A percentile compares a stretch with the other conserved stretches of the same genome.
phyloP scores from a whole-genome alignment of 2,888 invertebrate species.

The Leucophenga montana region DNA sequence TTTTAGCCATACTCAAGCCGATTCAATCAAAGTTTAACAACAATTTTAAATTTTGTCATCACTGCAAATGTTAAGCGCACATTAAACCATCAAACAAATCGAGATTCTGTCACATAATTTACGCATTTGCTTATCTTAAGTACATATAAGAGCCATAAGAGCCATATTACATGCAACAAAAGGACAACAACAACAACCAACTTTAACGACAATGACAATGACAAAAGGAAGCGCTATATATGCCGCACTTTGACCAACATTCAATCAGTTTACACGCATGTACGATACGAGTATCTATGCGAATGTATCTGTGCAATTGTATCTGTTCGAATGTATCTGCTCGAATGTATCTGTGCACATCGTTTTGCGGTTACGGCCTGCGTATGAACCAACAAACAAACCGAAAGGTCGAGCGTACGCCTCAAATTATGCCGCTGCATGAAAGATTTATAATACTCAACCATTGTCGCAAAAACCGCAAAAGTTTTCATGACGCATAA shows the following conservation, averaged over 20 bases:
- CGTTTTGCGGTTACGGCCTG: background rate
- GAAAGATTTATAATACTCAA: background rate
- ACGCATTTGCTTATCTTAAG: conserved; percentile 15
- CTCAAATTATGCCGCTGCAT: conserved; percentile 13
- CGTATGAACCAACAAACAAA: background rate
- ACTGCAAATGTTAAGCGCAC: too few species aligned
- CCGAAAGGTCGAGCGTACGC: background rate
- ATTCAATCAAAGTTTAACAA: too few species aligned
- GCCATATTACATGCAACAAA: background rate
- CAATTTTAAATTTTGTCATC: too few species aligned
- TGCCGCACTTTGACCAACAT: conserved; percentile 19
- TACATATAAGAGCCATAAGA: background rate
- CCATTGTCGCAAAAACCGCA: conserved; percentile 45
- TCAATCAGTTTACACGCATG: conserved; percentile 1
- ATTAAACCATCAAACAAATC: too few species aligned
- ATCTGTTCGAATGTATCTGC: too few species aligned
- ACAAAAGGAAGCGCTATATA: background rate
- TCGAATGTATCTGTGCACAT: background rate
- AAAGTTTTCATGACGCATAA: conserved; percentile 56
- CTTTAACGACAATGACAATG: background rate
- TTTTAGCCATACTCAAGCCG: too few species aligned
- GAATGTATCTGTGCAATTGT: background rate
- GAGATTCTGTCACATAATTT: conserved; percentile 18
- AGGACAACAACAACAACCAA: background rate
- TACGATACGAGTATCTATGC: too few species aligned